Base-by-base conservation (phyloP, 2,113 vertebrate species). In the Uropsilus gracilis region DNA sequence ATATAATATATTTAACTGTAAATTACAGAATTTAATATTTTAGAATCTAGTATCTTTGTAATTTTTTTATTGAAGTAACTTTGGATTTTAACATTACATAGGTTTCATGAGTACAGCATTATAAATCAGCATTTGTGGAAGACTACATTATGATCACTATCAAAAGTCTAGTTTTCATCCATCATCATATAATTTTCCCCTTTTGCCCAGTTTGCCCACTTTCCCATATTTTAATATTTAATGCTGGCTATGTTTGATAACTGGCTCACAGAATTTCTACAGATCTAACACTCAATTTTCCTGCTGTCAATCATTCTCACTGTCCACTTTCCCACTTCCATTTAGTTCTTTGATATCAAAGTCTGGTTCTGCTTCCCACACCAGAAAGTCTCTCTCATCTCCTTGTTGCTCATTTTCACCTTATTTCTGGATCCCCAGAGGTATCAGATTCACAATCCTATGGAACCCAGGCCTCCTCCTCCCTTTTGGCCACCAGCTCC, bases 381-480 rank as follows among this genome's bases (percentile, higher is more conserved):
- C 53, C 5, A 39, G 34, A 32, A 32, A 8, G 37, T 5, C 8
- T 34, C 42, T 24, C 32, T 59, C 8, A 8, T 30, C 42, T n/a
- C 42, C 26, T 57, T 6, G 8, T 48, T 17, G 26, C 81, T 44
- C 30, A 30, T 32, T 28, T 28, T 30, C 0, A 16, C 16, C 55
- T 42, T 24, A 44, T 12, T 83, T 42, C 77, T 42, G 69, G 42
- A 39, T 16, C 53, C 39, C 30, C 16, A 14, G 28, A 12, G 42
- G 2, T n/a, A 1, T 13, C 10, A 16, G 64, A 10, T n/a, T 28
- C 39, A 4, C 9, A 28, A 32, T 1, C 9, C n/a, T 22, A 32
- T 37, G 22, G 20, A 8, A 39, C 48, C 14, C 0, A 8, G 72
- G 22, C 17, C 8, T 69, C 34, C 34, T 69, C 37, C 22, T 80